These are phyloP conservation scores for Oophaga pumilio DNA, from an alignment of 2,113 vertebrate genomes.

Conservation along the genomic window DNA sequence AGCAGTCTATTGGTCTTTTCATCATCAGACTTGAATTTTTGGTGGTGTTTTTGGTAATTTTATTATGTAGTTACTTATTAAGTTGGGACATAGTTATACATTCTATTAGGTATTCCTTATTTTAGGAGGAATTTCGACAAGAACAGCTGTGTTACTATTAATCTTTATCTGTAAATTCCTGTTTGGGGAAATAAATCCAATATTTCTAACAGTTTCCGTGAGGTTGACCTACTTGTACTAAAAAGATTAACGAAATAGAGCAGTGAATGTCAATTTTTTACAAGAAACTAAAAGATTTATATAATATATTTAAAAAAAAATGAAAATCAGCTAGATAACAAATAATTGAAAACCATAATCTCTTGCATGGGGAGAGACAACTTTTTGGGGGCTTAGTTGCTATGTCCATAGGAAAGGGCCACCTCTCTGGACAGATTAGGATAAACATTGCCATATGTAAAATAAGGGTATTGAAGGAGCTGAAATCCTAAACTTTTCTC, in stretches of 20 bases:
- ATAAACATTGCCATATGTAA: background rate
- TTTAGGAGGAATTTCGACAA: background rate
- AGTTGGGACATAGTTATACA: background rate
- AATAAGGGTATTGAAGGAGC: background rate
- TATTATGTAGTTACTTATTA: background rate
- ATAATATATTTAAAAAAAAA: background rate
- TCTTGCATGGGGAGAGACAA: background rate
- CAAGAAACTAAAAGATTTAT: background rate
- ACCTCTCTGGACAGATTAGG: background rate
- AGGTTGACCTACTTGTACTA: constrained; percentile 31
- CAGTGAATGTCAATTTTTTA: background rate
- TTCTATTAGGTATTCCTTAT: background rate
- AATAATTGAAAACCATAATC: background rate
- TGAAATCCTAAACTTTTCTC: no score
- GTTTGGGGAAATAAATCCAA: constrained; percentile 13
- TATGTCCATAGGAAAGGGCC: background rate
- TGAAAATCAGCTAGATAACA: background rate
- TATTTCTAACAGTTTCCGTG: constrained; percentile 40
- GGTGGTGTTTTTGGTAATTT: background rate
- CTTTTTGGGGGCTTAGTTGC: background rate
- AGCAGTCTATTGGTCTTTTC: background rate
- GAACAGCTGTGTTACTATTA: constrained; percentile 26
- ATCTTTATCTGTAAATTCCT: constrained; percentile 20
- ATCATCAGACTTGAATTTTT: background rate
- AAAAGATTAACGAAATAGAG: constrained; percentile 22